These are phyloP conservation scores for Actinemys pallida DNA, from an alignment of 2,113 vertebrate species.

Conservation along the genomic window DNA sequence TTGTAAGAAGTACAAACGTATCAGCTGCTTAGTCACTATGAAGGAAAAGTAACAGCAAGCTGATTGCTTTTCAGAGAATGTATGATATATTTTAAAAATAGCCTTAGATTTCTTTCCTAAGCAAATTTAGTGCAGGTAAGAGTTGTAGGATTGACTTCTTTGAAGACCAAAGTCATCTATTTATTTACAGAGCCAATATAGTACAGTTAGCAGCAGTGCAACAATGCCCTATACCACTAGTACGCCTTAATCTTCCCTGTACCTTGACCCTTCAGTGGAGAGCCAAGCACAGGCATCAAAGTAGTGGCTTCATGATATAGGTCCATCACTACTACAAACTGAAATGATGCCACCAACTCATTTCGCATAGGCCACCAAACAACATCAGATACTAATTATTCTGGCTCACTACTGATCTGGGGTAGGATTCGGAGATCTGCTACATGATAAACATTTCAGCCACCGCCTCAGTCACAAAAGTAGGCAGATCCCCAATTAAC, in stretches of 20 bases:
- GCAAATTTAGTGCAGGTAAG: background rate
- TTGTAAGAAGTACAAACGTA: background rate
- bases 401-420: background rate
- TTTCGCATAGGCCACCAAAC: background rate
- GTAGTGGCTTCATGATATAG: background rate
- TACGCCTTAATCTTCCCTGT: background rate
- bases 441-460: background rate
- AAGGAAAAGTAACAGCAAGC: background rate
- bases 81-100: background rate
- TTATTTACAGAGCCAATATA: background rate
- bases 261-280: background rate
- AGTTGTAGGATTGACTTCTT: background rate
- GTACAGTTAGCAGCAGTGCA: background rate
- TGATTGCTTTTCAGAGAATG: background rate
- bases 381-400: background rate
- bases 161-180: background rate
- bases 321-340: background rate
- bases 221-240: background rate
- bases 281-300: background rate
- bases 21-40: background rate
- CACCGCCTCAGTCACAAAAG: background rate
- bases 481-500: background rate
- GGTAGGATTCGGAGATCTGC: background rate
- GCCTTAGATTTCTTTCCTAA: background rate
- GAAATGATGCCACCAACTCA: background rate